Conservation (phyloP, 2,797 vertebrate species). For the Balearica regulorum region DNA sequence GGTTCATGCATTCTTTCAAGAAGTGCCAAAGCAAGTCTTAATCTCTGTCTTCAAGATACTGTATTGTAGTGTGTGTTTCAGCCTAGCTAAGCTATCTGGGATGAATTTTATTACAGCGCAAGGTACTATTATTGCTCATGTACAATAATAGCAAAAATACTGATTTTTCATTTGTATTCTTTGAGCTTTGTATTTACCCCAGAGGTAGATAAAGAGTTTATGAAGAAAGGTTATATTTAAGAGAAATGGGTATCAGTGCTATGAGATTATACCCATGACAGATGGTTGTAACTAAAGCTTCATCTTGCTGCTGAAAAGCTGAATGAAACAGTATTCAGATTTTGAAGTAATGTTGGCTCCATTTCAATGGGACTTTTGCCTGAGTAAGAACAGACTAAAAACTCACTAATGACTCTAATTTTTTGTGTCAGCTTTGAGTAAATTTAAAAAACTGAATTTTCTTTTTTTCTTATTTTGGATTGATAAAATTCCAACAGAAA, state of each 20-base stretch:
- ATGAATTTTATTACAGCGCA: slow-evolving; percentile 35
- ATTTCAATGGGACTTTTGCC: slow-evolving; percentile 62
- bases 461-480: slow-evolving; percentile 20
- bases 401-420: slow-evolving; percentile 58
- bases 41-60: slow-evolving; percentile 11
- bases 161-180: slow-evolving; percentile 48
- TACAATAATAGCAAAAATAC: slow-evolving; percentile 19
- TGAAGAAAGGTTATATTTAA: slow-evolving; percentile 62
- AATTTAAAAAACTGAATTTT: not conserved
- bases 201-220: slow-evolving; percentile 58
- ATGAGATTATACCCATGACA: slow-evolving; percentile 48
- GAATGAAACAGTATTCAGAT: slow-evolving; percentile 68
- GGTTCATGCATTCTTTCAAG: slow-evolving; percentile 64
- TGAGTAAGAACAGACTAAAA: slow-evolving; percentile 64
- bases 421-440: slow-evolving; percentile 36
- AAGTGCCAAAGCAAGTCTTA: slow-evolving; percentile 54
- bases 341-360: slow-evolving; percentile 65
- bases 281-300: slow-evolving; percentile 68
- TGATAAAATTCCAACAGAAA: slow-evolving; percentile 35
- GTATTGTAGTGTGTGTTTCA: not conserved
- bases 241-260: slow-evolving; percentile 60
- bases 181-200: slow-evolving; percentile 22
- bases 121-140: slow-evolving; percentile 40
- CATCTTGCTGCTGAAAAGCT: slow-evolving; percentile 67
- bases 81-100: not conserved